These are phyloP conservation scores for Saccostrea glomerata DNA, from an alignment of 1,140 invertebrate species.

Conservation along the genomic window DNA sequence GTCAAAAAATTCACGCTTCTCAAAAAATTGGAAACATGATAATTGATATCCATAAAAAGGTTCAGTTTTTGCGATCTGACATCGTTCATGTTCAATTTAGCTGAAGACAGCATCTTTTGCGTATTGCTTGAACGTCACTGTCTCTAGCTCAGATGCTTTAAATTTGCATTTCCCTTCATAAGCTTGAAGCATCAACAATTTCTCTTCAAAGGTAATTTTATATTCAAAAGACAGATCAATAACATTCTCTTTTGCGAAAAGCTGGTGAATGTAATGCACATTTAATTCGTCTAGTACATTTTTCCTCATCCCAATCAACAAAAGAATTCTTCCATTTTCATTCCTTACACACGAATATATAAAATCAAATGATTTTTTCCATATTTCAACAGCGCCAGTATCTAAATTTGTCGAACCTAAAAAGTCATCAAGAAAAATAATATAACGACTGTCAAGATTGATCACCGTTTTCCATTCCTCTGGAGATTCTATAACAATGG, in stretches of 20 bases:
- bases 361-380: background rate
- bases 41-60: background rate
- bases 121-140: too few species aligned
- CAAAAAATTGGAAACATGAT: background rate
- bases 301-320: background rate
- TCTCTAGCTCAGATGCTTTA: background rate
- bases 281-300: background rate
- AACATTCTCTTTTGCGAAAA: background rate
- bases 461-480: background rate
- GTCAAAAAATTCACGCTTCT: background rate
- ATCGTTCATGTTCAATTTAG: background rate
- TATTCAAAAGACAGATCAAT: background rate
- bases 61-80: background rate
- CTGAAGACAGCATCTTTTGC: too few species aligned
- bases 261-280: background rate
- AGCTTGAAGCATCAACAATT: background rate
- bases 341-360: background rate
- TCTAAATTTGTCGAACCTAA: background rate
- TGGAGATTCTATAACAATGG: background rate
- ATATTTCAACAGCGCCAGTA: background rate
- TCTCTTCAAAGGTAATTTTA: background rate
- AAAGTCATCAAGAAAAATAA: background rate
- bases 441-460: background rate
- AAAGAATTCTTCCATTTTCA: background rate
- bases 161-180: background rate